These are phyloP conservation scores for Acrocephalus scirpaceus DNA, from an alignment of 2,797 vertebrate species.

Conservation along the genomic window DNA sequence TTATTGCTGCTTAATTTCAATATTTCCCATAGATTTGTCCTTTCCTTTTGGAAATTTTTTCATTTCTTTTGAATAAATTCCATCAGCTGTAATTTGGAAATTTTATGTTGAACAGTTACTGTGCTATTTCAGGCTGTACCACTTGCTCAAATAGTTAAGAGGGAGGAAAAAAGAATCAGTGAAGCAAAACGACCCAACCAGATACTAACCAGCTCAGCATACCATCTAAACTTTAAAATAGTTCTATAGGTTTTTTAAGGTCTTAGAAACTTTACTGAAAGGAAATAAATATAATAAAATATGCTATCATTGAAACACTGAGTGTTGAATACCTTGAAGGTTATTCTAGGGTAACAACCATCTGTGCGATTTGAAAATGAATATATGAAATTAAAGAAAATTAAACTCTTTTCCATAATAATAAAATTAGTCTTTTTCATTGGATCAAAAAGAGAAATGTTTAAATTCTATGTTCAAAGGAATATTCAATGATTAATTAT, in stretches of 20 bases:
- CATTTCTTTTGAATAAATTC: neutral
- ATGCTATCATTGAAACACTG: neutral
- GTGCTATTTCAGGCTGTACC: neutral
- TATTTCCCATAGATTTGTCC: neutral
- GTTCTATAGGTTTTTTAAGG: neutral
- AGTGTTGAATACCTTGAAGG: neutral
- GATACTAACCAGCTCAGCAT: neutral
- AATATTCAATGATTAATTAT: neutral
- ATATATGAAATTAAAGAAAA: neutral
- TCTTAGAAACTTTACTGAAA: neutral
- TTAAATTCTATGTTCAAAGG: neutral
- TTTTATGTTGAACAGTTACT: neutral
- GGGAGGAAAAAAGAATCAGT: neutral
- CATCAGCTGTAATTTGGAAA: neutral
- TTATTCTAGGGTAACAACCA: neutral
- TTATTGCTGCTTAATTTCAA: constrained; percentile 28
- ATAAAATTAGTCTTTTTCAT: neutral
- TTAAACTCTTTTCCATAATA: neutral
- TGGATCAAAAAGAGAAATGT: neutral
- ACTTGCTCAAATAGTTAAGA: neutral
- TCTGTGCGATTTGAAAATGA: neutral
- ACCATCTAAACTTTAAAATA: neutral
- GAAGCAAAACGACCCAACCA: neutral
- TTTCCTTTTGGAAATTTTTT: neutral
- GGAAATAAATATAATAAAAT: neutral